Conservation (phyloP, 2,888 invertebrate genomes). For the Dasysyrphus tricinctus region DNA sequence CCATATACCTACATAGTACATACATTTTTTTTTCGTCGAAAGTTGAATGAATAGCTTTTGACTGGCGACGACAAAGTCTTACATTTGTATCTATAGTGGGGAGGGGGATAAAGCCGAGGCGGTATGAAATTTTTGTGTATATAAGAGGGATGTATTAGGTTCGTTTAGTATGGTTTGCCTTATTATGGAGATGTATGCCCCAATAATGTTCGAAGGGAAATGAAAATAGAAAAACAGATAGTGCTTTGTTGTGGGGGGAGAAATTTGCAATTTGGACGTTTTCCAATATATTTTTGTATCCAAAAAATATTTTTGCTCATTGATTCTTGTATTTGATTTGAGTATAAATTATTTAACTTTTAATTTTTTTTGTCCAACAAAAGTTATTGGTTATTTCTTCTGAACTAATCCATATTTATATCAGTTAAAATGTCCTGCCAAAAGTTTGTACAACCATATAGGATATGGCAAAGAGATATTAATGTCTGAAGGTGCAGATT, state of each 20-base stretch:
- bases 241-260: constrained; percentile 4
- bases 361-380: too few relatives aligned
- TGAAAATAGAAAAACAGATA: constrained; percentile 11
- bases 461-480: too few relatives aligned
- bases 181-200: constrained; percentile 62
- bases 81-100: neutral
- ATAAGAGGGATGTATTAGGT: constrained; percentile 70
- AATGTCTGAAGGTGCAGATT: too few relatives aligned
- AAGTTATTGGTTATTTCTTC: too few relatives aligned
- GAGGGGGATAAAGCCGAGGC: neutral
- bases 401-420: too few relatives aligned
- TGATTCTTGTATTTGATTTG: constrained; percentile 22
- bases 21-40: constrained; percentile 14
- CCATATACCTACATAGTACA: too few relatives aligned
- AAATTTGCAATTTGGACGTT: constrained; percentile 69
- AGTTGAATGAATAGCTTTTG: constrained; percentile 38
- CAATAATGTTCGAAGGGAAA: constrained; percentile 17
- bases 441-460: too few relatives aligned
- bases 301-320: constrained; percentile 60
- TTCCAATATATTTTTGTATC: constrained; percentile 62
- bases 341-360: too few relatives aligned
- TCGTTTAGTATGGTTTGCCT: constrained; percentile 69
- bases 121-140: neutral
- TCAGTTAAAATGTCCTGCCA: too few relatives aligned
- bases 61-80: constrained; percentile 60